phyloP scores from a whole-genome alignment of 2,888 invertebrate species.

The Limnephilus lunatus region DNA sequence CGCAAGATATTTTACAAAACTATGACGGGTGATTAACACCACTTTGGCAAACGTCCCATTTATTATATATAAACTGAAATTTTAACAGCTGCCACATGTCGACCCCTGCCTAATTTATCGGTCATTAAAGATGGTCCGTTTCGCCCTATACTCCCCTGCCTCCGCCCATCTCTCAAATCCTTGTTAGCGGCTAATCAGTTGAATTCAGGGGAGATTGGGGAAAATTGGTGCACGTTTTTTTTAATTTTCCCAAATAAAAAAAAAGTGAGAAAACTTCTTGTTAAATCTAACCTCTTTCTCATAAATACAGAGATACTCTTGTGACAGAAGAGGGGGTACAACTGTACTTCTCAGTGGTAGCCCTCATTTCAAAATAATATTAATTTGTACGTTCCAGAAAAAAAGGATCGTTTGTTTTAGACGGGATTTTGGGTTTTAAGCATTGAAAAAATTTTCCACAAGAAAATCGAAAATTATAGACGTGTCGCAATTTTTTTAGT shows the following conservation, averaged over 20 bases:
- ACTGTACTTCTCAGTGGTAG: too few species aligned
- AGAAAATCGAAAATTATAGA: too few species aligned
- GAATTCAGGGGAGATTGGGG: not conserved
- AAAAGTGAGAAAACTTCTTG: not conserved
- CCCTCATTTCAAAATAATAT: too few species aligned
- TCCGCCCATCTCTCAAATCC: not conserved
- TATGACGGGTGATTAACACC: not conserved
- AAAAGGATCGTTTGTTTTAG: too few species aligned
- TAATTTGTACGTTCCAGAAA: too few species aligned
- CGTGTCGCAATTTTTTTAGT: too few species aligned
- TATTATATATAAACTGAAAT: not conserved
- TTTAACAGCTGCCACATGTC: slow-evolving; percentile 18
- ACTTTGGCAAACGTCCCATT: not conserved
- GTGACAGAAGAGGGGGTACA: too few species aligned
- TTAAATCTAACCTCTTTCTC: too few species aligned
- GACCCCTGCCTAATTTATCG: not conserved
- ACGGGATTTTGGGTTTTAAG: too few species aligned
- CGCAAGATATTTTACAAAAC: not conserved
- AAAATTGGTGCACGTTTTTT: not conserved
- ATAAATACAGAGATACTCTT: too few species aligned
- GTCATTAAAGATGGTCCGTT: not conserved
- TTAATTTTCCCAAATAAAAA: not conserved
- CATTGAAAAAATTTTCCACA: too few species aligned
- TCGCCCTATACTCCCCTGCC: not conserved
- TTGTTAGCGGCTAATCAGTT: not conserved